Evolutionary conservation across 2,888 invertebrate genomes (phyloP).

Genomic region (Autographa gamma): DNA sequence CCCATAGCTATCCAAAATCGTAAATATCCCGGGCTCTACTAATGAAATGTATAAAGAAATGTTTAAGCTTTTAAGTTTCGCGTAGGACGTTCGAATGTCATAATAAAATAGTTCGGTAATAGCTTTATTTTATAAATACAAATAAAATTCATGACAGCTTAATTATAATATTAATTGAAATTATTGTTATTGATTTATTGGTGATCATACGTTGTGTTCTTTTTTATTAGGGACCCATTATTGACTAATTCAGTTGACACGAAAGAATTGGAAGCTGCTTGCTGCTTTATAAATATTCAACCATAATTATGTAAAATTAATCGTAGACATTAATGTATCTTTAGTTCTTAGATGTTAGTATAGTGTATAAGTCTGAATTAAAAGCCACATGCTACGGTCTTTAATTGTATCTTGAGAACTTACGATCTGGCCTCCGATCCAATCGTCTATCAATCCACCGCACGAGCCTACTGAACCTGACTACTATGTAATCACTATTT

Average conservation of each 20-base stretch:
- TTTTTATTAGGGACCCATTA: slow-evolving; percentile 27
- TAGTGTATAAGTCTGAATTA: not conserved
- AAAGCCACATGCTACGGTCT: not conserved
- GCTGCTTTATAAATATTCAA: not conserved
- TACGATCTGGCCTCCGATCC: not conserved
- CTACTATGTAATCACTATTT: slow-evolving; percentile 23
- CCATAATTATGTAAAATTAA: not conserved
- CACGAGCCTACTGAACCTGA: not conserved
- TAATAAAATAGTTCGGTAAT: slow-evolving; percentile 72
- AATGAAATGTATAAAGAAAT: slow-evolving; percentile 74
- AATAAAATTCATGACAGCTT: slow-evolving; percentile 58
- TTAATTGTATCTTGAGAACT: not conserved
- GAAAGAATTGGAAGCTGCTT: slow-evolving; percentile 8
- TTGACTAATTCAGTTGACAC: slow-evolving; percentile 15
- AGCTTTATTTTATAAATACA: slow-evolving; percentile 70
- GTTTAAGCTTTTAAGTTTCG: slow-evolving; percentile 61
- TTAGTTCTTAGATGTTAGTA: not conserved
- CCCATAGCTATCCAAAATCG: slow-evolving; percentile 76
- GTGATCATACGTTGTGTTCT: slow-evolving; percentile 27
- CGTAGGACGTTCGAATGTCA: slow-evolving; percentile 74
- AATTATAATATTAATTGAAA: slow-evolving; percentile 46
- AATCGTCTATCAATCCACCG: not conserved
- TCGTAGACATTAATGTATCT: not conserved
- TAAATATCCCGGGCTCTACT: slow-evolving; percentile 70
- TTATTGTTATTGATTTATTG: slow-evolving; percentile 30